These are phyloP conservation scores for Cataglyphis rosenhaueri DNA, from an alignment of 2,888 invertebrate genomes.

Conservation along the genomic window DNA sequence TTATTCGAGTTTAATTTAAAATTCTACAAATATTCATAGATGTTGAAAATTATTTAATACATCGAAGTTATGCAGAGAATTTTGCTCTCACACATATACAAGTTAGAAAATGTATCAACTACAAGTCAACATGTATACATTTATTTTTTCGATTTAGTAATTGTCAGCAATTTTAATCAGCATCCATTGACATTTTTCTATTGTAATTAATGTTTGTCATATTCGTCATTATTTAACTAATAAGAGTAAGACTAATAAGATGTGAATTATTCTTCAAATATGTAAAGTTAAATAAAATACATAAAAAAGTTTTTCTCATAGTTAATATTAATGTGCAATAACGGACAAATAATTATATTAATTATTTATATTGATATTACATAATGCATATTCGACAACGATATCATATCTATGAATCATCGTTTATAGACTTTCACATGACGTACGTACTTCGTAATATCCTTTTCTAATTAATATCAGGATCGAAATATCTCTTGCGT, in stretches of 20 bases:
- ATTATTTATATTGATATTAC: background rate
- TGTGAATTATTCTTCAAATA: background rate
- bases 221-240: background rate
- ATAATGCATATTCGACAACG: background rate
- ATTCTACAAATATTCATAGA: background rate
- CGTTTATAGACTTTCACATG: constrained; percentile 24
- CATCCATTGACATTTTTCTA: background rate
- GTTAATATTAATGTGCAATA: background rate
- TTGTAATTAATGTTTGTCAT: background rate
- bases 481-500: constrained; percentile 42
- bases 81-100: background rate
- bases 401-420: constrained; percentile 22
- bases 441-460: constrained; percentile 2
- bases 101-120: background rate
- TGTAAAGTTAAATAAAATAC: background rate
- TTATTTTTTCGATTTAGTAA: background rate
- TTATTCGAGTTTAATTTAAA: background rate
- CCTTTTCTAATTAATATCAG: constrained; percentile 36
- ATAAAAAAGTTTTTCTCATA: background rate
- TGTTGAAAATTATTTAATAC: background rate
- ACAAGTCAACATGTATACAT: background rate
- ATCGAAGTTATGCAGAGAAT: background rate
- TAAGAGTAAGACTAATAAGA: background rate
- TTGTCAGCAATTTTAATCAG: background rate
- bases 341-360: constrained; percentile 4